phyloP scores from a whole-genome alignment of 1,140 invertebrate species.

The Goniozus legneri region DNA sequence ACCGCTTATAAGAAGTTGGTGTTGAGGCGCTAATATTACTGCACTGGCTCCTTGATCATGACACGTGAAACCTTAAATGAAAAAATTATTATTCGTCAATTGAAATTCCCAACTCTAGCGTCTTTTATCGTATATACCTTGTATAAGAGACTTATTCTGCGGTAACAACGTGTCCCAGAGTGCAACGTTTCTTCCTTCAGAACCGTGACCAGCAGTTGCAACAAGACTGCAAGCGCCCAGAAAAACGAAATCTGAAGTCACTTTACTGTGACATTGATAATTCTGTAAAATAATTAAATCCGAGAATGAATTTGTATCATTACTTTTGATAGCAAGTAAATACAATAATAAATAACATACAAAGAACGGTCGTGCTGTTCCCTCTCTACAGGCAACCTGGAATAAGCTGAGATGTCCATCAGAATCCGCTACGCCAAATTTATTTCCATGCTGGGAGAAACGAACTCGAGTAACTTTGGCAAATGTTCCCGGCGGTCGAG shows the following conservation, averaged over 20 bases:
- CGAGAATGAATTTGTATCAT: too few relatives aligned
- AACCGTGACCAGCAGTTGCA: constrained; percentile 95
- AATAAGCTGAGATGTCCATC: constrained; percentile 89
- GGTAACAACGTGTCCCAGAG: constrained; percentile 98
- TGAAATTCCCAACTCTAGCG: neutral
- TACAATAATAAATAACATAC: constrained; percentile 63
- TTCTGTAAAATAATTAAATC: constrained; percentile 64
- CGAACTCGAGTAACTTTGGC: constrained; percentile 95
- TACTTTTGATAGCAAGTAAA: too few relatives aligned
- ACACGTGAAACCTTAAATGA: constrained; percentile 75
- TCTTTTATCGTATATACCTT: constrained; percentile 56
- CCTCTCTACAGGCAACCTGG: constrained; percentile 84
- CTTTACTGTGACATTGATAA: constrained; percentile 95
- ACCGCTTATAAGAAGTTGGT: constrained; percentile 88
- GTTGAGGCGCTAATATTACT: constrained; percentile 86
- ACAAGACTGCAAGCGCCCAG: constrained; percentile 95
- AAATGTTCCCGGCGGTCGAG: constrained; percentile 83
- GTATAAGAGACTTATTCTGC: constrained; percentile 87
- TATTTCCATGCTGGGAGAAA: constrained; percentile 96
- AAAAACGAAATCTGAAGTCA: constrained; percentile 96
- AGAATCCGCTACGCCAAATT: constrained; percentile 94
- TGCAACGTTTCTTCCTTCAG: constrained; percentile 96
- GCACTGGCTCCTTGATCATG: constrained; percentile 89
- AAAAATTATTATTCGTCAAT: constrained; percentile 5
- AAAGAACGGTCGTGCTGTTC: constrained; percentile 88